Evolutionary conservation across 2,113 vertebrate genomes (phyloP), one percentile per base, ranked within the genome.

Genomic region (Aegotheles bennettii): DNA sequence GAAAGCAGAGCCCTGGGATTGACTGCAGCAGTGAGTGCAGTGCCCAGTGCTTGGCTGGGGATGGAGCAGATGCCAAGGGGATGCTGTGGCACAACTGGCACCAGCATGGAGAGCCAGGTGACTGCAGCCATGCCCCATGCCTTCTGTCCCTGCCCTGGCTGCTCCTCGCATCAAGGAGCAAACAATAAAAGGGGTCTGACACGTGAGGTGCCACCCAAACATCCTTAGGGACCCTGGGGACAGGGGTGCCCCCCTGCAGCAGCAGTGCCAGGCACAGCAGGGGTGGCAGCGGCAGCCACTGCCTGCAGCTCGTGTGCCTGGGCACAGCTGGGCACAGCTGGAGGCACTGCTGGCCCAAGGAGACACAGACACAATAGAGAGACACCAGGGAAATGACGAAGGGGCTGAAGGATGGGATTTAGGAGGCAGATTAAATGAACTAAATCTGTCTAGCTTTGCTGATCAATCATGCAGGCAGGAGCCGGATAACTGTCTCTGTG

Each of bases 341-440:
- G 92, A 54, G 81, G 43, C 74, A 47, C 26, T 12, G 43, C 74
- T 95, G 92, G 65, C 87, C 92, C 9, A 0, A 33, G 70, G 70
- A 85, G 92, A 56, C n/a, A 48, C 36, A 40, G 68, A 38, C 63
- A 57, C 64, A 36, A n/a, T 11, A 40, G 69, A 33, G 51, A 85
- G 36, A 36, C 70, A 33, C 36, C 12, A 26, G 48, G 92, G 29
- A 80, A 74, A 10, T n/a, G 63, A 81, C 47, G 92, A 84, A 79
- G 76, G 67, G 71, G 64, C 59, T 93, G 96, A 73, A 77, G 88
- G 82, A 69, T 67, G 96, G 88, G 94, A 84, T 92, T 94, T 81
- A 33, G 79, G 89, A 90, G 68, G 85, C 87, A 89, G 92, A 97
- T 84, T 38, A 84, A 80, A 84, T 84, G 90, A 97, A 94, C 93